These are phyloP conservation scores for Panurus biarmicus DNA, from an alignment of 2,113 vertebrate species.

Conservation along the genomic window DNA sequence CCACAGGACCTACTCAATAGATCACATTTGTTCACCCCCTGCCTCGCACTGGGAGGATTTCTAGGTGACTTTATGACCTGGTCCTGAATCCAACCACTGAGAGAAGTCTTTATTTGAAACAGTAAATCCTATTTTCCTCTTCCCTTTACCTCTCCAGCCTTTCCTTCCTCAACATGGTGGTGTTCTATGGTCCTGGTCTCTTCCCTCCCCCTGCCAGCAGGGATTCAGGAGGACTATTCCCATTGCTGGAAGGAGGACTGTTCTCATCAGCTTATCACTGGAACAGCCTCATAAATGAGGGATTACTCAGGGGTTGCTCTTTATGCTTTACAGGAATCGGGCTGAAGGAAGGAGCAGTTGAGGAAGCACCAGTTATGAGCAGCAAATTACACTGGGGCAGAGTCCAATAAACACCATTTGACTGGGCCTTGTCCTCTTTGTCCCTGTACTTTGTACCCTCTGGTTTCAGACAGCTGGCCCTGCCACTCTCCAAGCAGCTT, in stretches of 20 bases:
- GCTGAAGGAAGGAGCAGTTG: background rate
- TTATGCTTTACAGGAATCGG: background rate
- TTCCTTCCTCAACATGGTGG: background rate
- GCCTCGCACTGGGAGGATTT: background rate
- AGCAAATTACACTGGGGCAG: background rate
- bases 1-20: background rate
- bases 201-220: background rate
- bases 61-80: background rate
- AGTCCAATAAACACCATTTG: background rate
- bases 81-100: background rate
- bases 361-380: background rate
- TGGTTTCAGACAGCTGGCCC: background rate
- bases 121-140: background rate
- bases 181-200: background rate
- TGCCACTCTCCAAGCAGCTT: background rate
- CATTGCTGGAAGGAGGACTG: rapidly evolving
- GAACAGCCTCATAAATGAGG: background rate
- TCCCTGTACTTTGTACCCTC: background rate
- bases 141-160: background rate
- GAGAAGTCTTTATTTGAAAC: background rate
- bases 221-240: background rate
- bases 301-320: background rate
- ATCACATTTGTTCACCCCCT: background rate
- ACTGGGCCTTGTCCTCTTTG: background rate
- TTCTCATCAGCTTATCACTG: background rate